phyloP scores from a whole-genome alignment of 2,113 vertebrate species.

The Rhizomys pruinosus region DNA sequence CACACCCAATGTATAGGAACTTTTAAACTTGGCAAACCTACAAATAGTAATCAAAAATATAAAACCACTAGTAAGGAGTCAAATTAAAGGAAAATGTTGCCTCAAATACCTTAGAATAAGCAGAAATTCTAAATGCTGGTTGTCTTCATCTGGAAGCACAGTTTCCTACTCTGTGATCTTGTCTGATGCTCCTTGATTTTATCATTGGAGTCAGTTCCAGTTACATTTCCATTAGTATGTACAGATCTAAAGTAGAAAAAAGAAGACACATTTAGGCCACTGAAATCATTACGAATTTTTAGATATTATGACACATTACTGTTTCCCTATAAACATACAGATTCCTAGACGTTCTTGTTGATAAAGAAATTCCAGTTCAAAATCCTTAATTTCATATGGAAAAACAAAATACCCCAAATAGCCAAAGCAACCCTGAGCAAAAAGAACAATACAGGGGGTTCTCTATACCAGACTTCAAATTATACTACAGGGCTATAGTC shows the following conservation, averaged over 20 bases:
- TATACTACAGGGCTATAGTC: too few relatives aligned
- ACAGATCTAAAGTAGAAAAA: conserved; percentile 68
- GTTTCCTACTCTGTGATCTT: conserved; percentile 67
- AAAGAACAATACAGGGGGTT: too few relatives aligned
- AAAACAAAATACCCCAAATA: too few relatives aligned
- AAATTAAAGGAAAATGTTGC: conserved; percentile 58
- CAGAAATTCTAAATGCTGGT: conserved; percentile 62
- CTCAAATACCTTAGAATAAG: conserved; percentile 72
- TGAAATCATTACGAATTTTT: conserved; percentile 34
- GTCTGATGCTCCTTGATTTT: conserved; percentile 70
- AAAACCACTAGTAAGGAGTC: conserved; percentile 43
- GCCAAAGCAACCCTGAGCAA: too few relatives aligned
- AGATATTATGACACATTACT: conserved; percentile 19
- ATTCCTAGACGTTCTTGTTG: conserved; percentile 16
- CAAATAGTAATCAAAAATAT: conserved; percentile 40
- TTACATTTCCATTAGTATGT: conserved; percentile 69
- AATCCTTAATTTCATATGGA: too few relatives aligned
- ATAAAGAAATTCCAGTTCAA: conserved; percentile 53
- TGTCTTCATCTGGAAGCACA: conserved; percentile 76
- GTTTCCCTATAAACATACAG: conserved; percentile 1
- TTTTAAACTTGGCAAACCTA: conserved; percentile 52
- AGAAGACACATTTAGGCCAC: conserved; percentile 52
- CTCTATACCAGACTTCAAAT: too few relatives aligned
- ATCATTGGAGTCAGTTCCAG: conserved; percentile 62
- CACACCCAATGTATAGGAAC: background rate